Conservation (phyloP, 64 coral and sea anemone species). For the Pachyseris speciosa region DNA sequence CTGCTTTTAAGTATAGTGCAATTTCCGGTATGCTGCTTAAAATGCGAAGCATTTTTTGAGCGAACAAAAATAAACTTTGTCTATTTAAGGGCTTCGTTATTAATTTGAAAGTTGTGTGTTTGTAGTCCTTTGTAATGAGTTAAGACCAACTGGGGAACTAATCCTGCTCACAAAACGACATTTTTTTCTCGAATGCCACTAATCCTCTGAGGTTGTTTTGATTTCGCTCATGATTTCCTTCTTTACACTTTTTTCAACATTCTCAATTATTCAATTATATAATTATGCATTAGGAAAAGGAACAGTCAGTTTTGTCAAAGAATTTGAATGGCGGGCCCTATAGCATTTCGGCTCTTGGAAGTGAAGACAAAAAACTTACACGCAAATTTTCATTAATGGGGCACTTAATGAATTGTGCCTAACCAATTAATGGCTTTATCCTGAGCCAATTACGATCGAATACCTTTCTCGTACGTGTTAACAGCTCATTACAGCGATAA, state of each 20-base stretch:
- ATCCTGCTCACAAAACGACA: neutral
- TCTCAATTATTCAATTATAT: neutral
- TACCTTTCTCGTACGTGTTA: neutral
- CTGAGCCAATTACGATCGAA: neutral
- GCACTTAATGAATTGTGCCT: neutral
- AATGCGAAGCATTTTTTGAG: neutral
- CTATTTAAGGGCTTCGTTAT: neutral
- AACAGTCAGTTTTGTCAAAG: neutral
- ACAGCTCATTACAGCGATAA: neutral
- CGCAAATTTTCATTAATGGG: neutral
- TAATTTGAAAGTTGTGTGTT: neutral
- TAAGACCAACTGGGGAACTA: neutral
- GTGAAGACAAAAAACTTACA: neutral
- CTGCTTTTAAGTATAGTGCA: neutral
- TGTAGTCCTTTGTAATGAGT: neutral
- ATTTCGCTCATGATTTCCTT: no score
- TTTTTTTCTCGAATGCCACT: neutral
- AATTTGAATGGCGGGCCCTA: neutral
- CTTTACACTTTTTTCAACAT: no score
- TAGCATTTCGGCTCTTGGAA: neutral
- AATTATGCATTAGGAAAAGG: neutral
- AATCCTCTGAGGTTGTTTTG: neutral
- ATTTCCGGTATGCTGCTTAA: constrained; percentile 29
- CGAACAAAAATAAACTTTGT: neutral
- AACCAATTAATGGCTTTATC: neutral